Percentiles rank a stretch among this genome's conserved stretches.
These are phyloP conservation scores for Amphiprion clarkii DNA, from an alignment of 2,797 vertebrate species.

Conservation along the genomic window DNA sequence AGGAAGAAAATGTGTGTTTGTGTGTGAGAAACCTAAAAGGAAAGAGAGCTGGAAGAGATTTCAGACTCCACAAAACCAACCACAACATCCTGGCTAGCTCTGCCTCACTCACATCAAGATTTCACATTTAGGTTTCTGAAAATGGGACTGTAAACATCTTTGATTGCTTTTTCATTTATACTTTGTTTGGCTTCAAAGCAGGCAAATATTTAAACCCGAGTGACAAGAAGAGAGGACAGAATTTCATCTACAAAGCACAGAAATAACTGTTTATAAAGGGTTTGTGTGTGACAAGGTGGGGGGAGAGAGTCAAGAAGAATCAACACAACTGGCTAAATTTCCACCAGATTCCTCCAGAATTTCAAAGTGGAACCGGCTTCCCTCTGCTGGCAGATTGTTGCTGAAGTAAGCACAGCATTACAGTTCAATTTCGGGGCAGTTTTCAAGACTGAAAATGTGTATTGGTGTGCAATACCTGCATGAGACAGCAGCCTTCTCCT, in stretches of 20 bases:
- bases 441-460: conserved; percentile 43
- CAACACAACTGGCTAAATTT: conserved; percentile 71
- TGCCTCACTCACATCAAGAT: conserved; percentile 24
- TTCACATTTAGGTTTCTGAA: conserved; percentile 11
- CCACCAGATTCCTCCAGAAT: conserved; percentile 73
- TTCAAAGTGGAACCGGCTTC: conserved; percentile 56
- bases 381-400: conserved; percentile 44
- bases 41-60: conserved; percentile 41
- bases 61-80: conserved; percentile 5
- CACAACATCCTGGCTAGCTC: conserved; percentile 38
- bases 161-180: conserved; percentile 26
- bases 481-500: conserved; percentile 95
- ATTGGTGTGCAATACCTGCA: conserved; percentile 88
- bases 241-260: conserved; percentile 2
- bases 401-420: conserved; percentile 41
- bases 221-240: conserved; percentile 24
- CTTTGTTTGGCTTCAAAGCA: conserved; percentile 32
- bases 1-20: conserved; percentile 42
- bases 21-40: conserved; percentile 30
- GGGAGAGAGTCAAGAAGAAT: conserved; percentile 49
- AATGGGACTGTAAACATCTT: conserved; percentile 36
- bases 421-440: conserved; percentile 17
- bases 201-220: conserved; percentile 16
- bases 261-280: conserved; percentile 54
- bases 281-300: conserved; percentile 62